A percentile compares a stretch with the other conserved stretches of the same genome.
Conservation (phyloP, 2,888 invertebrate species). For the Lasioglossum oenotherae region DNA sequence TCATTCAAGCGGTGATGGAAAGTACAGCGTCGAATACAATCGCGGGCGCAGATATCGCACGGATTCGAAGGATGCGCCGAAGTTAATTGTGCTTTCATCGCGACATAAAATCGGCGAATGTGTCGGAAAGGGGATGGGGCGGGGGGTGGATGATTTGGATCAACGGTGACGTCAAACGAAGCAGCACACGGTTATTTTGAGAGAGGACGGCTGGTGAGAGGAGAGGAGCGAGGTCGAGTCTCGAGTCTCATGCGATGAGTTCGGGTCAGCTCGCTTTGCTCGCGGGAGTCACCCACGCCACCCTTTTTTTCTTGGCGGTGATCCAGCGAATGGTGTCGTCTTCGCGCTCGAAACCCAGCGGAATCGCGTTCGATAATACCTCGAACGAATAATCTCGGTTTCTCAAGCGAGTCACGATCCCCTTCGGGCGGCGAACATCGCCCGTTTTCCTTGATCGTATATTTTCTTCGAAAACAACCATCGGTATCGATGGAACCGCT, state of each 20-base stretch:
- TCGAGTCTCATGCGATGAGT: constrained; percentile 63
- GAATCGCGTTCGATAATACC: constrained; percentile 50
- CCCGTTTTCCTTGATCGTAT: background rate
- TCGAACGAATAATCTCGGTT: constrained; percentile 29
- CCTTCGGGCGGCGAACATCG: background rate
- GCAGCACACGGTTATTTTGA: constrained; percentile 71
- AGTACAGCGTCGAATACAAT: background rate
- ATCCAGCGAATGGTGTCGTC: constrained; percentile 60
- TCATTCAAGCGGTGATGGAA: background rate
- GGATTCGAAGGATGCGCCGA: background rate
- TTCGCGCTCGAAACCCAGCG: constrained; percentile 43
- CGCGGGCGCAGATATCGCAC: background rate
- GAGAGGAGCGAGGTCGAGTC: constrained; percentile 69
- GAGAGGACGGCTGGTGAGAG: constrained; percentile 52
- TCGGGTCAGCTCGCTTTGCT: constrained; percentile 71
- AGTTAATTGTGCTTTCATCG: constrained; percentile 54
- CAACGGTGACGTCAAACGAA: constrained; percentile 75
- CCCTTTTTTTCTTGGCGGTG: constrained; percentile 72
- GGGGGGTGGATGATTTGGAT: constrained; percentile 63
- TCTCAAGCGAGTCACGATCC: background rate
- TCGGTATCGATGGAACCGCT: background rate
- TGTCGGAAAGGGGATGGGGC: constrained; percentile 6
- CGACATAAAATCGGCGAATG: constrained; percentile 43
- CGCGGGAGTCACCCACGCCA: constrained; percentile 77
- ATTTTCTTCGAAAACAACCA: background rate